These are phyloP conservation scores for Harpagoxenus sublaevis DNA, from an alignment of 2,888 invertebrate genomes.

Conservation along the genomic window DNA sequence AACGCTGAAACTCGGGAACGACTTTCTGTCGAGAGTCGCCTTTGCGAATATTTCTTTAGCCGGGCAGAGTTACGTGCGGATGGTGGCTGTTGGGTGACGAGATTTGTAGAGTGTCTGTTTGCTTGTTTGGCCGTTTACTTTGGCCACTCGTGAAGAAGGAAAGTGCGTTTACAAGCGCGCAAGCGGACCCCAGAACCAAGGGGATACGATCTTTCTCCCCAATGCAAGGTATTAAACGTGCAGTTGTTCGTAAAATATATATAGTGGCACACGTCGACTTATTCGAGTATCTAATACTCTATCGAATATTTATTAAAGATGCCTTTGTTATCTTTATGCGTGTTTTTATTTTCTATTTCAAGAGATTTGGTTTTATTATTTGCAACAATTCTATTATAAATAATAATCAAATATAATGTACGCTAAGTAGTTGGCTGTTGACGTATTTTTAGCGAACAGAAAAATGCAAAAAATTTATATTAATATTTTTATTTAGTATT, in stretches of 20 bases:
- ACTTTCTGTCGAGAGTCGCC: conserved; percentile 55
- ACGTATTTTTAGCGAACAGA: not conserved
- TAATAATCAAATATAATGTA: not conserved
- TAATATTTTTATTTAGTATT: not conserved
- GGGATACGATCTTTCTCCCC: not conserved
- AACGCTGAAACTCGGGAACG: conserved; percentile 53
- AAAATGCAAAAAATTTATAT: not conserved
- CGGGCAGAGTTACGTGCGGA: conserved; percentile 52
- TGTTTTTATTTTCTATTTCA: not conserved
- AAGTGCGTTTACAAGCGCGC: conserved; percentile 42
- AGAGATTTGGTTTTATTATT: not conserved
- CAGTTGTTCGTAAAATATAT: conserved; percentile 5
- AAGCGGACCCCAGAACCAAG: not conserved
- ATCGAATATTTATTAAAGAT: not conserved
- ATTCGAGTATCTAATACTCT: not conserved
- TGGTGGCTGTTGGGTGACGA: conserved; percentile 58
- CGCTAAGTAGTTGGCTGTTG: not conserved
- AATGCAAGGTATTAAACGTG: conserved; percentile 16
- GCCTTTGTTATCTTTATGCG: not conserved
- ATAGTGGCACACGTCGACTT: not conserved
- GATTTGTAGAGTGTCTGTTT: conserved; percentile 65
- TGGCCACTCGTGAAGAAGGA: conserved; percentile 56
- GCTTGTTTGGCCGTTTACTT: conserved; percentile 64
- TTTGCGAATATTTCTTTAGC: conserved; percentile 61
- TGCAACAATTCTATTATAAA: not conserved